phyloP scores from a whole-genome alignment of 1,140 invertebrate genomes.

The Anoplophora glabripennis region DNA sequence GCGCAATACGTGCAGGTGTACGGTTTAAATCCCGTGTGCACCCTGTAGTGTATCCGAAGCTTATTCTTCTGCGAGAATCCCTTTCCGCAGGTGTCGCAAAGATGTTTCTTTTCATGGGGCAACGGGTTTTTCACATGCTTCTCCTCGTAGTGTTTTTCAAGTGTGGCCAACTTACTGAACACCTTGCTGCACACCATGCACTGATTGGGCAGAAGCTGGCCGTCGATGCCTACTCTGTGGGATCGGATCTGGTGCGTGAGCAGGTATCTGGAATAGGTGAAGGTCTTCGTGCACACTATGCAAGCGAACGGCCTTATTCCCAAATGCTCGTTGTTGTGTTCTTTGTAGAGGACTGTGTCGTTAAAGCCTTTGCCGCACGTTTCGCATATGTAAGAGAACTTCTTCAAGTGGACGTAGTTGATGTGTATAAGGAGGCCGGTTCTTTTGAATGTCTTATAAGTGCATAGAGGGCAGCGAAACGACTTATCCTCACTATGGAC shows the following conservation, averaged over 20 bases:
- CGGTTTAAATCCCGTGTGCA: slow-evolving; percentile 55
- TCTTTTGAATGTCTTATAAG: slow-evolving; percentile 28
- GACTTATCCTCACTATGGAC: slow-evolving; percentile 27
- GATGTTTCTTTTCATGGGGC: slow-evolving; percentile 38
- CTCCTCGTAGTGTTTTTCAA: slow-evolving; percentile 31
- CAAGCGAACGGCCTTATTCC: slow-evolving; percentile 63
- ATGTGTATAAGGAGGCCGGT: slow-evolving; percentile 36
- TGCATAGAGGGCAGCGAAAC: slow-evolving; percentile 33
- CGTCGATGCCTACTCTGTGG: slow-evolving; percentile 36
- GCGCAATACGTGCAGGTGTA: slow-evolving; percentile 55
- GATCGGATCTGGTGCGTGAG: slow-evolving; percentile 33
- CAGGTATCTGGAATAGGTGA: slow-evolving; percentile 39
- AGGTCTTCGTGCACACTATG: slow-evolving; percentile 36
- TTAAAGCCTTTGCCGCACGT: slow-evolving; percentile 55
- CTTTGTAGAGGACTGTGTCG: slow-evolving; percentile 36
- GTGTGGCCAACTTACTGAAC: slow-evolving; percentile 28
- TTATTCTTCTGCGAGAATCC: slow-evolving; percentile 59
- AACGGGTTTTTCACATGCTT: slow-evolving; percentile 35
- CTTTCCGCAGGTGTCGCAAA: slow-evolving; percentile 48
- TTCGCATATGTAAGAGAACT: slow-evolving; percentile 51
- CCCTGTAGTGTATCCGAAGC: slow-evolving; percentile 59
- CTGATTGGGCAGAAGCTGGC: slow-evolving; percentile 33
- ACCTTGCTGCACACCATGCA: slow-evolving; percentile 33
- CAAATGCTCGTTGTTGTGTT: slow-evolving; percentile 64
- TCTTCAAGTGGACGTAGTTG: slow-evolving; percentile 34